phyloP scores from a whole-genome alignment of 2,113 vertebrate genomes.

The Brachirus orientalis region DNA sequence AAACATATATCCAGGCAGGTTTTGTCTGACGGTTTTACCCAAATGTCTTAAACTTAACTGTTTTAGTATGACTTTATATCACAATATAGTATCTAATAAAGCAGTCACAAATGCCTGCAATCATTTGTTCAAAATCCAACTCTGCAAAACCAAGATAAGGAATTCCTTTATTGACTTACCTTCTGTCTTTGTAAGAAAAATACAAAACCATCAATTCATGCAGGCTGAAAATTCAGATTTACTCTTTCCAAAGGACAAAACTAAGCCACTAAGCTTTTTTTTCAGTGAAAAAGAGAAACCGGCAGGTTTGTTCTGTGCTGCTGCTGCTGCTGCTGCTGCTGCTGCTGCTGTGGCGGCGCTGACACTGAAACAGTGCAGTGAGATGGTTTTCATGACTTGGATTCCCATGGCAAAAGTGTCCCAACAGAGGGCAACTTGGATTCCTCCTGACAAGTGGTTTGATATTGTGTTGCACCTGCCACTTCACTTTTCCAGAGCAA shows the following conservation, averaged over 20 bases:
- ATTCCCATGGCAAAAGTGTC: conserved; percentile 55
- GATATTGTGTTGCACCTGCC: conserved; percentile 44
- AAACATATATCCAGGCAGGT: too few relatives aligned
- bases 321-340: not conserved
- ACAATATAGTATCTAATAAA: too few relatives aligned
- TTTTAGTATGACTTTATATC: not conserved
- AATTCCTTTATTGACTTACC: conserved; percentile 64
- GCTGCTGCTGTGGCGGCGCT: too few relatives aligned
- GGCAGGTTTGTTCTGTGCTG: conserved; percentile 40
- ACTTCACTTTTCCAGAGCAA: conserved; percentile 37
- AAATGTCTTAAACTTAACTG: conserved; percentile 1
- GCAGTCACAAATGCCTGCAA: too few relatives aligned
- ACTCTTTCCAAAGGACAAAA: conserved; percentile 19
- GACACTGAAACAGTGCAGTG: conserved; percentile 38
- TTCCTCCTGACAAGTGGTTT: conserved; percentile 58
- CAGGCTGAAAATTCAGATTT: not conserved
- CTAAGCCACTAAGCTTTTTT: conserved; percentile 15
- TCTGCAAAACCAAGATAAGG: too few relatives aligned
- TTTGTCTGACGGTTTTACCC: too few relatives aligned
- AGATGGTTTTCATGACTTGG: conserved; percentile 53
- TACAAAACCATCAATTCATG: conserved; percentile 5
- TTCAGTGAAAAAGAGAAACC: conserved; percentile 55
- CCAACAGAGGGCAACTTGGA: conserved; percentile 43
- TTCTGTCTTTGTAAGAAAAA: conserved; percentile 29
- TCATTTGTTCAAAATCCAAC: too few relatives aligned